Conservation (phyloP, 2,888 invertebrate genomes). For the Hydropsyche betteni region DNA sequence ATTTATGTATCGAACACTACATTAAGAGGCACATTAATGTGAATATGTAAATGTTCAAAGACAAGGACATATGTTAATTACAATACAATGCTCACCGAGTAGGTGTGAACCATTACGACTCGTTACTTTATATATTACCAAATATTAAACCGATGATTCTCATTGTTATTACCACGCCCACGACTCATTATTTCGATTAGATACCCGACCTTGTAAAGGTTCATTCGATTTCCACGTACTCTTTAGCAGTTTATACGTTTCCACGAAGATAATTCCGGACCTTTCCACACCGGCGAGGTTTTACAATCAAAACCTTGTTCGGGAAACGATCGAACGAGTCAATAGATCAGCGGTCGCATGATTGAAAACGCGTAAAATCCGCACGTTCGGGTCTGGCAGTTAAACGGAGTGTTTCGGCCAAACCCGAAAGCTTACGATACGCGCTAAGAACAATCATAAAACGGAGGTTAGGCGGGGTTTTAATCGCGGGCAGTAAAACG, state of each 20-base stretch:
- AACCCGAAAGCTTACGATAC: not conserved
- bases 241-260: no score
- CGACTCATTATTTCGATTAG: not conserved
- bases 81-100: not conserved
- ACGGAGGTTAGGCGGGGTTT: slow-evolving; percentile 40
- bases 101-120: slow-evolving; percentile 7
- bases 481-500: slow-evolving; percentile 49
- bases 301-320: not conserved
- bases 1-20: no score
- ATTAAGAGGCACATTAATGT: no score
- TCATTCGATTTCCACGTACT: no score
- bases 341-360: slow-evolving; percentile 25
- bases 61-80: slow-evolving; percentile 11
- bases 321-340: slow-evolving; percentile 2
- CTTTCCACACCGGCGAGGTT: not conserved
- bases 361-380: slow-evolving; percentile 21
- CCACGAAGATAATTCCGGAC: no score
- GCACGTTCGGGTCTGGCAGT: slow-evolving; percentile 18
- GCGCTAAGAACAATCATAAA: slow-evolving; percentile 25
- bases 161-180: not conserved
- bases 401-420: slow-evolving; percentile 1
- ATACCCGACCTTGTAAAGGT: not conserved
- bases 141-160: not conserved
- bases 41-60: not conserved
- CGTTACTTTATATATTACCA: not conserved